Base-by-base conservation (phyloP, 2,888 invertebrate genomes). In the Xylophagus ater region DNA sequence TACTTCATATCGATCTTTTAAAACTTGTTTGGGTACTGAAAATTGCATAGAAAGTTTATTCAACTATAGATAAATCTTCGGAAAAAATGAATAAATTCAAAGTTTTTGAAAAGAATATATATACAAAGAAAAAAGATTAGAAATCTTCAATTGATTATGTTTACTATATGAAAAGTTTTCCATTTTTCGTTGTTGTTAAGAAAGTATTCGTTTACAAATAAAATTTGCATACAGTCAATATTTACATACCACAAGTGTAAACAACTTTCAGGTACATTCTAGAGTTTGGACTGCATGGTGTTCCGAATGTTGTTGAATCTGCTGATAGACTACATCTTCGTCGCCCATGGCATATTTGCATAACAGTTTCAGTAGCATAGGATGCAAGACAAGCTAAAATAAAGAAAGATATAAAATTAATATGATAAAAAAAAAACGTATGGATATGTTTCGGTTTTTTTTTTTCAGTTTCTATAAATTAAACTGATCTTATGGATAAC, bases 321-420 rank as follows among this genome's bases (percentile, higher is more conserved):
- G 86, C 87, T 19, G 81, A 75, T 43, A 88, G 68, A 47, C 81
- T 79, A 60, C 88, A 88, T 43, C 78, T 73, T 44, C 87, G 70
- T 59, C 86, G 84, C 33, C 87, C 88, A 57, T 88, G 87, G 62
- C 87, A 88, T 52, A 79, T 74, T 57, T 82, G 75, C 81, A 90
- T 88, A 42, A 90, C 82, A 13, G 83, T 86, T 67, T 92, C 89
- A 10, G 89, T 86, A 7, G 89, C 87, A 63, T 84, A 85, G 48
- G 82, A 81, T 51, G 85, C 84, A 59, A 86, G 71, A 61, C 92
- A 93, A 6, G 87, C 90, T 92, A 70, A 19, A 68, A 70, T 50
- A 46, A 52, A 31, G n/a, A 44, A 44, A 43, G 35, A 34, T 18
- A 34, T 33, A 41, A 25, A 14, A 26, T 12, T 20, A 14, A 18